phyloP scores from a whole-genome alignment of 2,113 vertebrate genomes.

The Bambusicola thoracicus region DNA sequence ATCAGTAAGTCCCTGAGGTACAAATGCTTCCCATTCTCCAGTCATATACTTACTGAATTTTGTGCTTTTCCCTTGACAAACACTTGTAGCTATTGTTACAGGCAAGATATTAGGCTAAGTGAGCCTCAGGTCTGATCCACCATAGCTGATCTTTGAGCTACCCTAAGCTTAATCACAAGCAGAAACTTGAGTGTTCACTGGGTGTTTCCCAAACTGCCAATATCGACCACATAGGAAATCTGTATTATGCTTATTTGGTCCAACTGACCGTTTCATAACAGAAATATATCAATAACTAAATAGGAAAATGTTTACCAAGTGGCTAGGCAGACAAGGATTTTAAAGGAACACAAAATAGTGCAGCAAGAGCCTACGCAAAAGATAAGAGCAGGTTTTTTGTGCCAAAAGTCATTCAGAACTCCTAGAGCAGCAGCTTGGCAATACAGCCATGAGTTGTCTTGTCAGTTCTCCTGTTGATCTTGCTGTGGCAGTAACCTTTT shows the following conservation, averaged over 20 bases:
- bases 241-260: neutral
- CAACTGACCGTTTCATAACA: neutral
- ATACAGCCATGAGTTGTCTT: neutral
- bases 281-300: neutral
- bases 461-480: neutral
- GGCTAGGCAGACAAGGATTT: neutral
- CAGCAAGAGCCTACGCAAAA: neutral
- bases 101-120: neutral
- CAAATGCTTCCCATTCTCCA: no score
- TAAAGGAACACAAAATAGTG: neutral
- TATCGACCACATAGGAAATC: neutral
- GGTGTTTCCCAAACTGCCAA: neutral
- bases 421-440: neutral
- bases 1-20: neutral
- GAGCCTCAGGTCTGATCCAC: neutral
- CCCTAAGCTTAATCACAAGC: neutral
- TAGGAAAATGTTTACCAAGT: neutral
- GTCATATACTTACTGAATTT: neutral
- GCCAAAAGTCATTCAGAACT: neutral
- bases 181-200: neutral
- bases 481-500: neutral
- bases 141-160: neutral
- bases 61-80: neutral
- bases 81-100: neutral
- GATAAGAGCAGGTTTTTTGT: neutral